These are phyloP conservation scores for Anolis sagrei DNA, from an alignment of 2,113 vertebrate species.

Conservation along the genomic window DNA sequence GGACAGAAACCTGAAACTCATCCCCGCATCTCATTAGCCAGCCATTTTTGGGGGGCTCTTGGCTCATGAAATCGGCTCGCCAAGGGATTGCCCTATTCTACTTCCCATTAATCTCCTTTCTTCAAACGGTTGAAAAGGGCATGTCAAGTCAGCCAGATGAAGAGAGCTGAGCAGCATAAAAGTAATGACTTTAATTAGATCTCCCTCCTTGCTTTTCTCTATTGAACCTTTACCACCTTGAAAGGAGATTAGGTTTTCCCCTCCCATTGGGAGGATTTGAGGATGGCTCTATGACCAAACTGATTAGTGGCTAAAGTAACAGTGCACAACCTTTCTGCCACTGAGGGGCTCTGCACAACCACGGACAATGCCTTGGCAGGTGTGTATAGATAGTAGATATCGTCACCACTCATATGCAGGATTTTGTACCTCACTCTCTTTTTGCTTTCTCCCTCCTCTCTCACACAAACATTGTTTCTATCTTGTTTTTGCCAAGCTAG, in stretches of 20 bases:
- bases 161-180: constrained; percentile 27
- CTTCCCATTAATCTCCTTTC: constrained; percentile 20
- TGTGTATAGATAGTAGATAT: not conserved
- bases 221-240: constrained; percentile 15
- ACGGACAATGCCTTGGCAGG: too few relatives aligned
- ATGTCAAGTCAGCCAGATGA: constrained; percentile 28
- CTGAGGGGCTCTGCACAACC: not conserved
- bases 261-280: not conserved
- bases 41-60: not conserved
- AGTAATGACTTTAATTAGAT: constrained; percentile 38
- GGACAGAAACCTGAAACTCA: not conserved
- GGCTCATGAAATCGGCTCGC: not conserved
- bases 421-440: not conserved
- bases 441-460: too few relatives aligned
- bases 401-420: not conserved
- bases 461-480: too few relatives aligned
- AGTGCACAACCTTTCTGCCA: not conserved
- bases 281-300: not conserved
- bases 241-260: constrained; percentile 9
- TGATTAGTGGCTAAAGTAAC: not conserved
- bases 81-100: constrained; percentile 2
- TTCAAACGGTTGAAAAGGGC: constrained; percentile 30
- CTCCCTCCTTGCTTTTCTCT: not conserved
- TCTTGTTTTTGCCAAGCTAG: too few relatives aligned
- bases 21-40: constrained; percentile 8